Evolutionary conservation across 1,140 invertebrate species (phyloP).

Genomic region (Schlechtendalia chinensis): DNA sequence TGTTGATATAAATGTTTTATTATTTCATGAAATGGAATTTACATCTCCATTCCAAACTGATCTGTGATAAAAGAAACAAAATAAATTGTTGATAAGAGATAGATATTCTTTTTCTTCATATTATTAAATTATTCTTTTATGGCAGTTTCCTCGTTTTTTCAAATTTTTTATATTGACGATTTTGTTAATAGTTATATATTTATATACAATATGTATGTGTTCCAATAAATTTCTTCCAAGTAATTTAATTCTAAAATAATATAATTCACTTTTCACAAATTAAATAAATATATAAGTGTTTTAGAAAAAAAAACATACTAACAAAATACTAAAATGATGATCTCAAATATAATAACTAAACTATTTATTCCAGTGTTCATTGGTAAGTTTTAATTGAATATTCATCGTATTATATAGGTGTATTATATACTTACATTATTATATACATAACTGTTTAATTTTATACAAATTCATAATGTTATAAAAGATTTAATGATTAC

Average conservation of each 20-base stretch:
- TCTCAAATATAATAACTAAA: constrained; percentile 10
- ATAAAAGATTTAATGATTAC: too few species aligned
- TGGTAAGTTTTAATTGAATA: constrained; percentile 6
- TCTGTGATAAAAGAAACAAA: neutral
- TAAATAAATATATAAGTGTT: too few species aligned
- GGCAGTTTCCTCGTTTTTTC: too few species aligned
- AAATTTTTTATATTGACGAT: too few species aligned
- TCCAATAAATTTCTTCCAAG: neutral
- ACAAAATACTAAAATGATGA: neutral
- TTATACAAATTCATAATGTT: too few species aligned
- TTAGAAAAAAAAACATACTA: neutral
- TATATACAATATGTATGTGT: neutral
- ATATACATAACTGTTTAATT: too few species aligned
- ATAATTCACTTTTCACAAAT: too few species aligned
- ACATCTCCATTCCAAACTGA: neutral
- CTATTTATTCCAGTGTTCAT: neutral
- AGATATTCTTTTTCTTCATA: neutral
- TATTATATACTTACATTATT: too few species aligned
- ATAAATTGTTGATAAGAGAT: neutral
- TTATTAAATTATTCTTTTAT: too few species aligned
- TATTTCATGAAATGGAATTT: neutral
- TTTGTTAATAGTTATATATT: too few species aligned
- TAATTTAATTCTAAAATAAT: neutral
- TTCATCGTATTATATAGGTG: too few species aligned
- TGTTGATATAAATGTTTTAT: too few species aligned